phyloP scores from a whole-genome alignment of 2,888 invertebrate species.

The Macrosoma leucophasiata region DNA sequence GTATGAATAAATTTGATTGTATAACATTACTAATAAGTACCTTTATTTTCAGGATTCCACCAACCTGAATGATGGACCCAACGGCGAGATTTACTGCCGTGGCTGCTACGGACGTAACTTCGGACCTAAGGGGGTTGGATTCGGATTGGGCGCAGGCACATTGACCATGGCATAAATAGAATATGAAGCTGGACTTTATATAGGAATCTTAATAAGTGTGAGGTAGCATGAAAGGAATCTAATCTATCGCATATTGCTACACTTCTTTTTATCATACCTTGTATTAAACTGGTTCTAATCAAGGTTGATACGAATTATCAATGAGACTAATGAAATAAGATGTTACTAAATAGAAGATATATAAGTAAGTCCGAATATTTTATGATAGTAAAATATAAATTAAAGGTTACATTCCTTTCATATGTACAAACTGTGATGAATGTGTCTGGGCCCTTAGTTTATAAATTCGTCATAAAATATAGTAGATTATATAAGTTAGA shows the following conservation, averaged over 20 bases:
- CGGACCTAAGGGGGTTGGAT: slow-evolving; percentile 93
- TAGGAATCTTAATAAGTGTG: slow-evolving; percentile 39
- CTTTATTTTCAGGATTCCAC: slow-evolving; percentile 82
- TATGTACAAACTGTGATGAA: slow-evolving; percentile 69
- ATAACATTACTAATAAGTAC: slow-evolving; percentile 6
- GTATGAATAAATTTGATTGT: too few species aligned
- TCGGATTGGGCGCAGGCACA: slow-evolving; percentile 93
- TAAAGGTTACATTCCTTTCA: slow-evolving; percentile 77
- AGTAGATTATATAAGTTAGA: slow-evolving; percentile 52
- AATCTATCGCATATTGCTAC: slow-evolving; percentile 56
- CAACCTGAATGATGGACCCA: slow-evolving; percentile 92
- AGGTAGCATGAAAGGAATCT: slow-evolving; percentile 66
- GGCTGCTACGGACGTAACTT: slow-evolving; percentile 91
- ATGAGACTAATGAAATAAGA: slow-evolving; percentile 57
- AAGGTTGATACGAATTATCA: slow-evolving; percentile 66
- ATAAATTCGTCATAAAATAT: slow-evolving; percentile 73
- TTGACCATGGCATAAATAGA: slow-evolving; percentile 87
- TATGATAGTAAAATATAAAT: slow-evolving; percentile 71
- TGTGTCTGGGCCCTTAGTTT: slow-evolving; percentile 75
- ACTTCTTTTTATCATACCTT: slow-evolving; percentile 61
- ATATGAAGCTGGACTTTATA: slow-evolving; percentile 70
- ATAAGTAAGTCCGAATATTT: slow-evolving; percentile 54
- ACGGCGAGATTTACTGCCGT: slow-evolving; percentile 95
- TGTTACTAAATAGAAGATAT: slow-evolving; percentile 37
- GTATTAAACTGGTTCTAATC: slow-evolving; percentile 74